Percentiles rank a stretch among this genome's conserved stretches.
Conservation (phyloP, 1,140 invertebrate species). For the Drosophila azteca region DNA sequence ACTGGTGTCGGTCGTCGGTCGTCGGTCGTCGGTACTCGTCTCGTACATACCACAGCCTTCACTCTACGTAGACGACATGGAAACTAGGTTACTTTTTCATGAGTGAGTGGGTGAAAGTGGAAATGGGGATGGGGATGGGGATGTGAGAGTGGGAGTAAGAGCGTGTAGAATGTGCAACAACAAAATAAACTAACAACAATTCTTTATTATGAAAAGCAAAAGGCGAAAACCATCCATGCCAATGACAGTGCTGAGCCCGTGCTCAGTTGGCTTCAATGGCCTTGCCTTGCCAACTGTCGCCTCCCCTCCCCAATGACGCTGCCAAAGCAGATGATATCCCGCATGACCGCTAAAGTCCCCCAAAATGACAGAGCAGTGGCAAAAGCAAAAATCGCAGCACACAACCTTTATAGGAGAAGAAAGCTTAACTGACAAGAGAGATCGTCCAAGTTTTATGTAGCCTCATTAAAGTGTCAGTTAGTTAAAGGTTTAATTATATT, state of each 20-base stretch:
- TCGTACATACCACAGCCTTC: constrained; percentile 43
- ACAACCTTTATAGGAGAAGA: too few relatives aligned
- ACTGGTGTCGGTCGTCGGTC: too few relatives aligned
- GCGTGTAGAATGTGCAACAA: constrained; percentile 27
- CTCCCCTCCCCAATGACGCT: constrained; percentile 26
- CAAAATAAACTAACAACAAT: constrained; percentile 59
- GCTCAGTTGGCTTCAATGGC: constrained; percentile 63
- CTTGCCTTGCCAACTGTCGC: constrained; percentile 51
- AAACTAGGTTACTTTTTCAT: constrained; percentile 81
- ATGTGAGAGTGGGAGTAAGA: constrained; percentile 38
- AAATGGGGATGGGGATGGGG: constrained; percentile 1
- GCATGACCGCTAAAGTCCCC: constrained; percentile 50
- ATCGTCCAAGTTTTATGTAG: too few relatives aligned
- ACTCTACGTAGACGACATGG: constrained; percentile 76
- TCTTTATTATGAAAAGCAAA: constrained; percentile 55
- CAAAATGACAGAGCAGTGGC: constrained; percentile 33
- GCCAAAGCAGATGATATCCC: constrained; percentile 49
- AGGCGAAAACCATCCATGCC: constrained; percentile 33
- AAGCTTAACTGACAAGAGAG: too few relatives aligned
- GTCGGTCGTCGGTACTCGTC: neutral
- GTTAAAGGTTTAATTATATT: too few relatives aligned
- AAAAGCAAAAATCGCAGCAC: constrained; percentile 11
- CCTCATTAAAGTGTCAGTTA: too few relatives aligned
- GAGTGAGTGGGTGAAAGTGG: constrained; percentile 41
- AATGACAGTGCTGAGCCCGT: constrained; percentile 50